Evolutionary conservation across 1,140 invertebrate genomes (phyloP), one percentile per base, ranked within the genome.

Genomic region (Sarcophaga bullata): DNA sequence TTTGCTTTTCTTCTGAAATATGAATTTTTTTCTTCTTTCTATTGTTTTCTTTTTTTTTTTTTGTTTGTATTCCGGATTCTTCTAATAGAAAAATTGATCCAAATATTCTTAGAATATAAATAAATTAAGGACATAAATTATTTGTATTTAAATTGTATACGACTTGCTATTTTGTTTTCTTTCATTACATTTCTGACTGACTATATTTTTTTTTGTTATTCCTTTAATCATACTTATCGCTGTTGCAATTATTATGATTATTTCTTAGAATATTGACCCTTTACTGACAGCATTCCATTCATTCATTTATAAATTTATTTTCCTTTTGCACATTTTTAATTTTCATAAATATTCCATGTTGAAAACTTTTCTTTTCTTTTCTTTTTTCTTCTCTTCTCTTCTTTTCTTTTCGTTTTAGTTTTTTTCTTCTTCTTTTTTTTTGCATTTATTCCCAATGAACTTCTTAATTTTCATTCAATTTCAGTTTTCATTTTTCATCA

Each of bases 231-330:
- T 37, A 37, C 25, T 37, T 37, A 37, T 37, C 25, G 25, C 25
- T 37, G 25, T 37, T 37, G 25, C 25, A 37, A 37, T 37, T 37
- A 37, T 37, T 37, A 37, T 37, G 10, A 8, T 2, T 68, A 8
- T 17, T 68, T 68, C 62, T 68, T 8, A 68, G 62, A 68, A 68
- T 68, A 68, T 68, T 68, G 62, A 68, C 62, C 62, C 62, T 68
- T 68, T 68, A 68, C n/a, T 6, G 17, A 58, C 3, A 58, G 54
- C 54, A 68, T 68, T 68, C 62, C 17, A 19, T 68, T 68, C n/a
- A 68, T 13, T 13, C 50, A 52, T 52, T 52, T 52, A 10, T 6
- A 52, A 10, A 10, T 52, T 52, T 25, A n/a, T 68, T 62, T 62
- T 68, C 8, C 17, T 68, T 52, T 68, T 68, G 62, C 17, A 68